Conservation (phyloP, 2,888 invertebrate species). For the Trachelus troglodyta region DNA sequence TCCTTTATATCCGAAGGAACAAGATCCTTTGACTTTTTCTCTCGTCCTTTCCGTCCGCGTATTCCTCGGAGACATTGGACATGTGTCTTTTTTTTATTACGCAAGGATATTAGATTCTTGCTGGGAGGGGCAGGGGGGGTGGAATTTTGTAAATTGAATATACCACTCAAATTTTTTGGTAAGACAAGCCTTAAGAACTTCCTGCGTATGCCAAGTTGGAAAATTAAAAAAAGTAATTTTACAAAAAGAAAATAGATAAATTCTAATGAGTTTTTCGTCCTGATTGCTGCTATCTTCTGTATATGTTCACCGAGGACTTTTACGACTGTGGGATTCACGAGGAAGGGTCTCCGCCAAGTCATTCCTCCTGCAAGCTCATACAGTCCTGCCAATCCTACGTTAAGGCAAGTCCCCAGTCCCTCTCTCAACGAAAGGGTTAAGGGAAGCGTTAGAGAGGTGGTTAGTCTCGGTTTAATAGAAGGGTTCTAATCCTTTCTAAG, state of each 20-base stretch:
- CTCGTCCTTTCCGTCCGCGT: slow-evolving; percentile 10
- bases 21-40: not conserved
- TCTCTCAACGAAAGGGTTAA: not conserved
- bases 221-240: not conserved
- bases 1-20: not conserved
- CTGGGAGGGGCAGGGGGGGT: not conserved
- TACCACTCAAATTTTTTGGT: too few species aligned
- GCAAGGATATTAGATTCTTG: not conserved
- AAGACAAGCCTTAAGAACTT: too few species aligned
- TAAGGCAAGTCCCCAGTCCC: not conserved
- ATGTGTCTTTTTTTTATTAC: not conserved
- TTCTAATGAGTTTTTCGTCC: not conserved
- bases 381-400: not conserved
- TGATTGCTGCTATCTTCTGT: not conserved
- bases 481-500: not conserved
- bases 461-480: not conserved
- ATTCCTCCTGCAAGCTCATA: not conserved
- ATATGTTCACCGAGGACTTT: not conserved
- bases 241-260: not conserved
- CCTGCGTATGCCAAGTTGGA: too few species aligned
- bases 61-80: not conserved
- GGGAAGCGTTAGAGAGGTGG: not conserved
- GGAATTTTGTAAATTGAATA: too few species aligned
- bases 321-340: not conserved
- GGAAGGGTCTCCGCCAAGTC: not conserved